Percentiles rank a stretch among this genome's conserved stretches.
Conservation (phyloP, 1,140 invertebrate species). For the Sinella curviseta region DNA sequence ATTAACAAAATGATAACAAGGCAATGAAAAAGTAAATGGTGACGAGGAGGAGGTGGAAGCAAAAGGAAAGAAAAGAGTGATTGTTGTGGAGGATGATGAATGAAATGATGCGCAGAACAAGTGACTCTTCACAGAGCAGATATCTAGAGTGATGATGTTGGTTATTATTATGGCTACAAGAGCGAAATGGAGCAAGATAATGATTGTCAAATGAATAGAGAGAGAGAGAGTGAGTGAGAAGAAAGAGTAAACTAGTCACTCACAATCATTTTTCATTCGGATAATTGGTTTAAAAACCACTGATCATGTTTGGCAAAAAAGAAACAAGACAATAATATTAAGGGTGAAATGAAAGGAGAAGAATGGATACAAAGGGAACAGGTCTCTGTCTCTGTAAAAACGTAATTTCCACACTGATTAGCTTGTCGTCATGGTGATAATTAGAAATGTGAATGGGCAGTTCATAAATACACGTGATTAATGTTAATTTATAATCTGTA, state of each 20-base stretch:
- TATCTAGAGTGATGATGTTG: neutral
- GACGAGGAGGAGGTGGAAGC: neutral
- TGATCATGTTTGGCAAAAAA: neutral
- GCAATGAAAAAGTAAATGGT: slow-evolving; percentile 3
- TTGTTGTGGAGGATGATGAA: neutral
- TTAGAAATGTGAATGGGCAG: no score
- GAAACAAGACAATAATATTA: no score
- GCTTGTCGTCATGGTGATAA: no score
- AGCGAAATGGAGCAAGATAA: neutral
- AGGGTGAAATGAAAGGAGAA: no score
- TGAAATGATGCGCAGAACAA: neutral
- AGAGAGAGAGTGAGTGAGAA: neutral
- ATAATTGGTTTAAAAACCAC: slow-evolving; percentile 10
- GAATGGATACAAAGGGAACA: no score
- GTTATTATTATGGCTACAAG: no score
- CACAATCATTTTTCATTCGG: slow-evolving; percentile 19
- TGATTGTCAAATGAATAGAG: slow-evolving; percentile 17
- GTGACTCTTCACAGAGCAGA: no score
- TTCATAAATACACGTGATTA: no score
- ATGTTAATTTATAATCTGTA: no score
- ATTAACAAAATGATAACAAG: slow-evolving; percentile 27
- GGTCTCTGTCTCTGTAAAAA: no score
- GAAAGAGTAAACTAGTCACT: neutral
- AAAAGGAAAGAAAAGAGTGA: neutral
- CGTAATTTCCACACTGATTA: no score